A percentile compares a stretch with the other conserved stretches of the same genome.
Evolutionary conservation across 1,140 invertebrate genomes (phyloP).

Genomic region (Drosophila athabasca): DNA sequence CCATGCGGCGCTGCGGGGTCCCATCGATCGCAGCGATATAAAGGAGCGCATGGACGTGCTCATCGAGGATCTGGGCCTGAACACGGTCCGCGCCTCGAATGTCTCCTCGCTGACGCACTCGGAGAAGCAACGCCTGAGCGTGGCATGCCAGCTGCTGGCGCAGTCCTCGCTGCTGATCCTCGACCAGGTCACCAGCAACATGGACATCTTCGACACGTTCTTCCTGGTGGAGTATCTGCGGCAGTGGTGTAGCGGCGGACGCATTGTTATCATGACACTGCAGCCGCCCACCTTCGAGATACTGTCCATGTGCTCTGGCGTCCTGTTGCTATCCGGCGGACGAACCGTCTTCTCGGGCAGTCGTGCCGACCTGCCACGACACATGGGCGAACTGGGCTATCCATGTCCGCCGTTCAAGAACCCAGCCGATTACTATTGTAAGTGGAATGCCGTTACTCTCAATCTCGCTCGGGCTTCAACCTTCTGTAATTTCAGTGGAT

Average conservation of each 20-base stretch:
- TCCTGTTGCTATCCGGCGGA: slow-evolving; percentile 93
- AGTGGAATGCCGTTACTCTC: slow-evolving; percentile 82
- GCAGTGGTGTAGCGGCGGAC: slow-evolving; percentile 94
- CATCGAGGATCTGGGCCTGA: slow-evolving; percentile 95
- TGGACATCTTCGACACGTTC: slow-evolving; percentile 98
- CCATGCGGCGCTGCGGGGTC: slow-evolving; percentile 89
- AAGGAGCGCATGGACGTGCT: slow-evolving; percentile 90
- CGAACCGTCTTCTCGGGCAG: slow-evolving; percentile 95
- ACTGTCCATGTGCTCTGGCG: slow-evolving; percentile 94
- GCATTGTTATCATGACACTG: slow-evolving; percentile 95
- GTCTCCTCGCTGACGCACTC: slow-evolving; percentile 92
- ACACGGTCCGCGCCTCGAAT: slow-evolving; percentile 91
- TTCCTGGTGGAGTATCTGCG: slow-evolving; percentile 96
- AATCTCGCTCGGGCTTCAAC: background rate
- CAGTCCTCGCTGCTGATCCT: slow-evolving; percentile 93
- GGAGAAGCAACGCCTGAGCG: slow-evolving; percentile 92
- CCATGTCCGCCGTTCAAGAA: slow-evolving; percentile 98
- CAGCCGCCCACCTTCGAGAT: slow-evolving; percentile 98
- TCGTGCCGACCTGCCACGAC: slow-evolving; percentile 94
- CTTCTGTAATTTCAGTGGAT: slow-evolving; percentile 88
- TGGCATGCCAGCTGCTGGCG: slow-evolving; percentile 93
- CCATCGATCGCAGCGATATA: slow-evolving; percentile 86
- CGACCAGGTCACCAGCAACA: slow-evolving; percentile 94
- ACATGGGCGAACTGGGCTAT: slow-evolving; percentile 96
- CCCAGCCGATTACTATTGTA: slow-evolving; percentile 97